Base-by-base conservation (phyloP, 2,888 invertebrate species). In the Trichogramma evanescens region DNA sequence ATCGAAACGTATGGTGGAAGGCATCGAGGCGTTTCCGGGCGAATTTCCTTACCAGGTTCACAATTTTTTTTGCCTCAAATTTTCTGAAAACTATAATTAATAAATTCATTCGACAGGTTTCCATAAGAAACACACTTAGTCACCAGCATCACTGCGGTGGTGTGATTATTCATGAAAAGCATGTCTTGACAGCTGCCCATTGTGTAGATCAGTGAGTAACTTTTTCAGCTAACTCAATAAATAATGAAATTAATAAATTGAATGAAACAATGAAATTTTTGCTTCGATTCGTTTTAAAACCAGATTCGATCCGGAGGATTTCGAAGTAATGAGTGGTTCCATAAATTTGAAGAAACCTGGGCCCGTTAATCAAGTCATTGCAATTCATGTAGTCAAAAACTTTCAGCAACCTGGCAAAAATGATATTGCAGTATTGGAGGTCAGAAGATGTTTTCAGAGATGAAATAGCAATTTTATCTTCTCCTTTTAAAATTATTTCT, bases 11-110 rank as follows among this genome's bases (percentile, higher is more conserved):
- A 71, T 70, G 54, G 64, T 71, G 1, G 65, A 71, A 42, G 73
- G 73, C 1, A 59, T 65, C 41, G 54, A 68, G 42, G 74, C 62
- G 6, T 51, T 65, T 58, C 10, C 6, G 26, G 72, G 72, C 42
- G 72, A 72, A 61, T 69, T 71, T 52, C 71, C 72, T 1, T 73
- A 68, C 59, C 73, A 73, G 64, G 72, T 72, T 50, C 56, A 55
- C 26, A 26, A 26, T 3, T 26, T 26, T 26, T 26, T 26, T 26
- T 26, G 26, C 26, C 26, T 26, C 26, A 26, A 26, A 26, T 26
- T 26, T 26, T 26, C 26, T 26, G 26, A 26, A 26, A 26, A 26
- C 3, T 26, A 26, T 13, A 26, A 26, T 26, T 26, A 26, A 26
- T 2, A 26, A 26, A 26, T 50, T 52, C 42, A 43, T 40, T 40